Conservation (phyloP, 2,797 vertebrate species). For the Sebastes minor region DNA sequence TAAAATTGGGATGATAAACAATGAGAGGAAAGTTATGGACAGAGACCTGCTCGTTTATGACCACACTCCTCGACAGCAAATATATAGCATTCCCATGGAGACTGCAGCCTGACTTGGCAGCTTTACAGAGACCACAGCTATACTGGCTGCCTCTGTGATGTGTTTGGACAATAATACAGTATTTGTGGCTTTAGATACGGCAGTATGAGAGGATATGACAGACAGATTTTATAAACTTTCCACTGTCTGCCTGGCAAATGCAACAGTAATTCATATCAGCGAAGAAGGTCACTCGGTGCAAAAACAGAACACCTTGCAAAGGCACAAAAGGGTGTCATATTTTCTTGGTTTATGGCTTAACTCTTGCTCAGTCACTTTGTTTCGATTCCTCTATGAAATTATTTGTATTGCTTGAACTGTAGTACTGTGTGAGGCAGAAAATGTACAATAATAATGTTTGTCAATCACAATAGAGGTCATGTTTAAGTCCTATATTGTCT, state of each 20-base stretch:
- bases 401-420: accelerated
- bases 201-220: constrained; percentile 44
- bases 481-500: background rate
- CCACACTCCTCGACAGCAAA: constrained; percentile 39
- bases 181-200: constrained; percentile 57
- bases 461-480: background rate
- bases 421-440: background rate
- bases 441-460: background rate
- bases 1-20: constrained; percentile 60
- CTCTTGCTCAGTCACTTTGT: background rate
- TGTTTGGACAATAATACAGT: constrained; percentile 63
- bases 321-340: constrained; percentile 4
- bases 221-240: constrained; percentile 54
- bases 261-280: constrained; percentile 47
- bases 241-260: constrained; percentile 42
- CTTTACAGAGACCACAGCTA: constrained; percentile 44
- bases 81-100: constrained; percentile 42
- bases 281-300: constrained; percentile 39
- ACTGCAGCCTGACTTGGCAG: constrained; percentile 45
- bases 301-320: constrained; percentile 21
- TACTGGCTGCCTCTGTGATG: constrained; percentile 41
- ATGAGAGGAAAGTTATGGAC: constrained; percentile 46
- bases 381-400: constrained; percentile 7
- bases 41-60: constrained; percentile 46
- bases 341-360: background rate